A percentile compares a stretch with the other conserved stretches of the same genome.
Conservation (phyloP, 2,888 invertebrate genomes). For the Drosophila flavopinicola region DNA sequence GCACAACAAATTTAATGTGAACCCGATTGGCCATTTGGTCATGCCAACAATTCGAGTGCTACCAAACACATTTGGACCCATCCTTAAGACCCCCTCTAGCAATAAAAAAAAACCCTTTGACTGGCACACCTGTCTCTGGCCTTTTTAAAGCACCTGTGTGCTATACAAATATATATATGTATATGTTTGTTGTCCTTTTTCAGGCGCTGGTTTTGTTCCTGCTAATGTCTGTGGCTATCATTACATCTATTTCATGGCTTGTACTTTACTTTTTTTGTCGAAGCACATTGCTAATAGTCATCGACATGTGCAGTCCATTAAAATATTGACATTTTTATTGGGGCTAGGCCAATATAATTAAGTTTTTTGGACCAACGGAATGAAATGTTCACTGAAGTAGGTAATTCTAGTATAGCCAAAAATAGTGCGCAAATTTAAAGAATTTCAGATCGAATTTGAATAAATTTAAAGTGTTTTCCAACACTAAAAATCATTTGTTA, state of each 20-base stretch:
- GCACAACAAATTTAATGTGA: slow-evolving; percentile 4
- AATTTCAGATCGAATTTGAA: too few relatives aligned
- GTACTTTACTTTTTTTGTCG: slow-evolving; percentile 3
- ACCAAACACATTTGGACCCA: neutral
- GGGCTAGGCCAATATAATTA: neutral
- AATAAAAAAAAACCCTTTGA: slow-evolving; percentile 2
- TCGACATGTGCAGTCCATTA: slow-evolving; percentile 27
- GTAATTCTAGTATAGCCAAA: too few relatives aligned
- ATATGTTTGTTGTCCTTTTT: neutral
- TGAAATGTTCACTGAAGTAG: too few relatives aligned
- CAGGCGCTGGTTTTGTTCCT: neutral
- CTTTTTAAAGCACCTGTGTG: slow-evolving; percentile 15
- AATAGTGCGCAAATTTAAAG: too few relatives aligned
- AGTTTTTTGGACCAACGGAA: neutral
- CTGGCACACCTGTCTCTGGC: slow-evolving; percentile 37
- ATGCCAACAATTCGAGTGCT: slow-evolving; percentile 16
- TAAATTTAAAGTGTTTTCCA: too few relatives aligned
- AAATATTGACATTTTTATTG: slow-evolving; percentile 1
- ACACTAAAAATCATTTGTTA: too few relatives aligned
- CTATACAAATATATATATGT: slow-evolving; percentile 6
- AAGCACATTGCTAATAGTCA: slow-evolving; percentile 12
- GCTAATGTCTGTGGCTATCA: slow-evolving; percentile 22
- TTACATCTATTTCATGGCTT: slow-evolving; percentile 22
- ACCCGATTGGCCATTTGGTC: slow-evolving; percentile 15
- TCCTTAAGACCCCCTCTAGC: neutral